Evolutionary conservation across 2,113 vertebrate species (phyloP), one percentile per base, ranked within the genome.

Genomic region (Sinocyclocheilus anophthalmus): DNA sequence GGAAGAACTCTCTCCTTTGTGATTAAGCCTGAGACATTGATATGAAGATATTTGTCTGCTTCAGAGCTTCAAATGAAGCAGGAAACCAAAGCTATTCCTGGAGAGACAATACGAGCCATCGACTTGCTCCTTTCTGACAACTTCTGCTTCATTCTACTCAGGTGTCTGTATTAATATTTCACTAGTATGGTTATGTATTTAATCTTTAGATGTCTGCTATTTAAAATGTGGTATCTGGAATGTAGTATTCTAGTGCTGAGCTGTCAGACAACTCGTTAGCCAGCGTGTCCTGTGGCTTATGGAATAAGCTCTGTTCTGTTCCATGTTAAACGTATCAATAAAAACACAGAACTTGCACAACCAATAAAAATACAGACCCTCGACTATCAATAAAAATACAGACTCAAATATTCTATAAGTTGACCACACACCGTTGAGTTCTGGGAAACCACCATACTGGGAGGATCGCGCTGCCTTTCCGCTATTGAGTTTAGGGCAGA

Each of bases 141-240:
- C 65, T 81, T 67, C 18, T 20, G 30, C 79, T 45, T 48, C 20
- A 65, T 81, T 63, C 59, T 24, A 39, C 55, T 61, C 53, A 63
- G 55, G 50, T 2, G 65, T 24, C n/a, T 65, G 4, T 9, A 81
- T 65, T 81, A 67, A 67, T 81, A 81, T 65, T 80, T 67, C 14
- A 81, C 24, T 9, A 67, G 14, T 20, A 50, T 30, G 7, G n/a
- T 67, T 81, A 65, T 63, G 39, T 9, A 67, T 9, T 50, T n/a
- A 50, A 81, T 50, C 42, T 16, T 67, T 63, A 63, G 39, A 26
- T 26, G 42, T 67, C 61, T 63, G 20, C 4, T 3, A 24, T 24
- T 26, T 37, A 14, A 39, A 26, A 20, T 80, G 45, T 45, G 37
- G 18, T 79, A 61, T n/a, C 11, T 39, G 30, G 18, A 80, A 80